Evolutionary conservation across 2,113 vertebrate genomes (phyloP).

Genomic region (Trematocara stigmaticum): DNA sequence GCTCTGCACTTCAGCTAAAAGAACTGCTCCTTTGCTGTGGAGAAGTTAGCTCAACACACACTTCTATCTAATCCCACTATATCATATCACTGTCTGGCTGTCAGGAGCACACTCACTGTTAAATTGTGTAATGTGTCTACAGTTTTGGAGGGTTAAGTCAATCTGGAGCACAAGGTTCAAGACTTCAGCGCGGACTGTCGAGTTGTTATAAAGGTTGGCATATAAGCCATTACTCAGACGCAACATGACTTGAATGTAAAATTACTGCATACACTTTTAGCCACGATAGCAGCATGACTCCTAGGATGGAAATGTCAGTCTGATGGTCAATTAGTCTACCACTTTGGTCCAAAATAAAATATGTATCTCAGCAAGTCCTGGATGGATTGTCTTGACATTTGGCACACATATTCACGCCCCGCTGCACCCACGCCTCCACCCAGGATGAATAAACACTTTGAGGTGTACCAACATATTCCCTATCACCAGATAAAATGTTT

Average conservation of each 20-base stretch:
- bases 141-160: neutral
- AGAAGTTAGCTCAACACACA: constrained; percentile 4
- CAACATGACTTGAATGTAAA: neutral
- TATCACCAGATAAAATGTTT: neutral
- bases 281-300: neutral
- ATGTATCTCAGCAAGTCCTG: neutral
- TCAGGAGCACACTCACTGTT: neutral
- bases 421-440: neutral
- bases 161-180: neutral
- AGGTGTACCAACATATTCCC: neutral
- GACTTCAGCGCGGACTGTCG: neutral
- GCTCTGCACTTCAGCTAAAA: neutral
- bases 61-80: neutral
- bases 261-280: neutral
- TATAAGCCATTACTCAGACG: neutral
- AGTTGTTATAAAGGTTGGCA: neutral
- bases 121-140: neutral
- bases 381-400: neutral
- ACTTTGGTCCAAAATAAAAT: neutral
- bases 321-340: neutral
- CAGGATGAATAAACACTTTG: neutral
- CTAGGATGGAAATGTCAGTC: neutral
- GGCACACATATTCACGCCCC: neutral
- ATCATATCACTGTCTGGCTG: constrained; percentile 1
- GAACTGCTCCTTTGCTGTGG: neutral